A percentile compares a stretch with the other conserved stretches of the same genome.
phyloP scores from a whole-genome alignment of 2,113 vertebrate species.

The Python bivittatus region DNA sequence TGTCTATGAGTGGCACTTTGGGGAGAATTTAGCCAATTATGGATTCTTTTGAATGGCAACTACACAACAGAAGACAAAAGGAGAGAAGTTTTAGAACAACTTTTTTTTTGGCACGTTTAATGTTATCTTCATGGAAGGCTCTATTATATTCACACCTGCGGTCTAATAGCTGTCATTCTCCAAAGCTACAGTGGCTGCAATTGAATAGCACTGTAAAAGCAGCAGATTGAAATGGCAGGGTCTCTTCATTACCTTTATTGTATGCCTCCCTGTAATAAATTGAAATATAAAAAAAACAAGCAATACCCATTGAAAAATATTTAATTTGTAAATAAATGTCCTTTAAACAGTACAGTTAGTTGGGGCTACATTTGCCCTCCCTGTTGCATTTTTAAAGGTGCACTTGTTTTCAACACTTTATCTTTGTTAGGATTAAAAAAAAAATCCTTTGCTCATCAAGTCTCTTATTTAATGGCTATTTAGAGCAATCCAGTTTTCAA shows the following conservation, averaged over 20 bases:
- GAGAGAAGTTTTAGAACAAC: slow-evolving; percentile 14
- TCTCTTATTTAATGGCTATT: slow-evolving; percentile 1
- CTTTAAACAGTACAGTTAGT: neutral
- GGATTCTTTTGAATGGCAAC: slow-evolving; percentile 26
- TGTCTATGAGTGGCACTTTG: slow-evolving; percentile 1
- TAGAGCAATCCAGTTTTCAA: slow-evolving; percentile 4
- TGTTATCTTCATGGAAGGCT: slow-evolving; percentile 19
- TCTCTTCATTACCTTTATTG: slow-evolving; percentile 59
- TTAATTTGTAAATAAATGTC: slow-evolving; percentile 39
- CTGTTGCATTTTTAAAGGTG: neutral
- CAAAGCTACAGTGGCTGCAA: slow-evolving; percentile 38
- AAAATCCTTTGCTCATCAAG: neutral
- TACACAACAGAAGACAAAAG: slow-evolving; percentile 28
- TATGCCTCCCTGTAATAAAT: slow-evolving; percentile 57
- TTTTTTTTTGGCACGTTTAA: slow-evolving; percentile 15
- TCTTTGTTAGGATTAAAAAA: neutral
- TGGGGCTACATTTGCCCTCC: neutral
- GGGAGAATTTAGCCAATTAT: slow-evolving; percentile 31
- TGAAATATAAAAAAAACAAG: slow-evolving; percentile 46
- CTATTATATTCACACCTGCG: slow-evolving; percentile 43
- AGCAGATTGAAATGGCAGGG: slow-evolving; percentile 47
- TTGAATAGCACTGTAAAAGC: slow-evolving; percentile 18
- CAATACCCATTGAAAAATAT: slow-evolving; percentile 41
- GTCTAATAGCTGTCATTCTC: slow-evolving; percentile 31
- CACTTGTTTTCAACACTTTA: slow-evolving; percentile 2